Percentiles rank a stretch among this genome's conserved stretches.
phyloP scores from a whole-genome alignment of 2,113 vertebrate genomes.

The Megaleporinus macrocephalus region DNA sequence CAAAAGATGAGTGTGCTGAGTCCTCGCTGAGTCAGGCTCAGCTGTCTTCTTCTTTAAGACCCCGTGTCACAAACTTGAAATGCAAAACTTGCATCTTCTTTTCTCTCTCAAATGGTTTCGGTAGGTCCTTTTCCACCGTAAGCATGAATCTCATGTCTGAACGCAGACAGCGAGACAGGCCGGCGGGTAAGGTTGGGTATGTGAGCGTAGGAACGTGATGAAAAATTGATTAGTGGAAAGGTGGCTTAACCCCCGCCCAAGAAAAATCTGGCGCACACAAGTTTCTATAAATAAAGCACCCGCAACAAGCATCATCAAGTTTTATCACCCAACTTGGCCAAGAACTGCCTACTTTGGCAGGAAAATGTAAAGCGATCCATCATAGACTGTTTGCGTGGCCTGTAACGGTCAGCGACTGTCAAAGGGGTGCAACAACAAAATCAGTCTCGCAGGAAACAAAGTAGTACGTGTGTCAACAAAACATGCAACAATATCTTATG shows the following conservation, averaged over 20 bases:
- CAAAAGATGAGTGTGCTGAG: constrained; percentile 27
- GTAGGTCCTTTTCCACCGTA: constrained; percentile 2
- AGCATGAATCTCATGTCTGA: constrained; percentile 7
- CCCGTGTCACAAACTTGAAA: constrained; percentile 26
- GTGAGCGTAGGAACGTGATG: background rate
- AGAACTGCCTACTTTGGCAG: background rate
- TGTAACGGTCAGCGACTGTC: too few species aligned
- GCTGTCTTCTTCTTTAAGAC: constrained; percentile 13
- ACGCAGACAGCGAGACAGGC: background rate
- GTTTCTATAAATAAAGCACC: background rate
- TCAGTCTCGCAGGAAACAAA: too few species aligned
- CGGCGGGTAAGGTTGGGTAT: background rate
- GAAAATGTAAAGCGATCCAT: background rate
- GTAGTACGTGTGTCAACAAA: too few species aligned
- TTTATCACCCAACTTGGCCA: too few species aligned
- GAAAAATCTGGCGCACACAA: constrained; percentile 23
- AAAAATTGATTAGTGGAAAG: constrained; percentile 42
- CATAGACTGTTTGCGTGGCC: background rate
- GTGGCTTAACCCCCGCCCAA: constrained; percentile 21
- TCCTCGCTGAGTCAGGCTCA: constrained; percentile 20
- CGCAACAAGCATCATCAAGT: too few species aligned
- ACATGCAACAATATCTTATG: too few species aligned
- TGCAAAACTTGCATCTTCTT: constrained; percentile 5
- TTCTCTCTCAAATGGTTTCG: constrained; percentile 1
- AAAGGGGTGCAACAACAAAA: too few species aligned